A percentile compares a stretch with the other conserved stretches of the same genome.
Conservation (phyloP, 2,113 vertebrate genomes). For the Lampris incognitus region DNA sequence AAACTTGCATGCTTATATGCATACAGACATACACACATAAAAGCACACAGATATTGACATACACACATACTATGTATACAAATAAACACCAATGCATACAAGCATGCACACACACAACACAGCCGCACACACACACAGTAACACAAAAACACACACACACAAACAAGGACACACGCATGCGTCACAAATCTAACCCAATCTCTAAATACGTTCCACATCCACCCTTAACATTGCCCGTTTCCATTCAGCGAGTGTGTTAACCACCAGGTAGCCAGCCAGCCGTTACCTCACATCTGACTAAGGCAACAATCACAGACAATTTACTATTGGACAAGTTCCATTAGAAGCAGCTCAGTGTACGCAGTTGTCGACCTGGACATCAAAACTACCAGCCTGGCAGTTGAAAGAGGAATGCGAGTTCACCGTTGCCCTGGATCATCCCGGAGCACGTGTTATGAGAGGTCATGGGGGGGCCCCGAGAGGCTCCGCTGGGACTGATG, state of each 20-base stretch:
- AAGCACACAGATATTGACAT: not conserved
- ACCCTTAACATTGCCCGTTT: slow-evolving; percentile 4
- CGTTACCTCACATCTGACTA: slow-evolving; percentile 24
- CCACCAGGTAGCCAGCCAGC: slow-evolving; percentile 41
- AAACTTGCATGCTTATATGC: slow-evolving; percentile 3
- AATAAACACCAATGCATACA: too few species aligned
- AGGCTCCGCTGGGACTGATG: slow-evolving; percentile 55
- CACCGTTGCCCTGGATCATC: slow-evolving; percentile 61
- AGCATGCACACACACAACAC: too few species aligned
- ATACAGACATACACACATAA: slow-evolving; percentile 24
- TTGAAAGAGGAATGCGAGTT: slow-evolving; percentile 62
- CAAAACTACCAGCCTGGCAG: slow-evolving; percentile 68
- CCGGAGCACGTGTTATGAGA: slow-evolving; percentile 56
- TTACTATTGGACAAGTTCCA: slow-evolving; percentile 54
- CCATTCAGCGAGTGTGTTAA: slow-evolving; percentile 34
- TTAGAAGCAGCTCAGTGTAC: slow-evolving; percentile 56
- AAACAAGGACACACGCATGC: not conserved
- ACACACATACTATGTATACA: too few species aligned
- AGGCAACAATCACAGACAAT: slow-evolving; percentile 61
- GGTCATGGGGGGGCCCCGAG: slow-evolving; percentile 67
- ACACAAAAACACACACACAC: not conserved
- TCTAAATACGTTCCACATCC: not conserved
- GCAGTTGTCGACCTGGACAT: slow-evolving; percentile 63
- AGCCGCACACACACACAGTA: too few species aligned
- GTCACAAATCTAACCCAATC: not conserved